Percentiles rank a stretch among this genome's conserved stretches.
These are phyloP conservation scores for Myotis davidii DNA, from an alignment of 2,113 vertebrate species.

Conservation along the genomic window DNA sequence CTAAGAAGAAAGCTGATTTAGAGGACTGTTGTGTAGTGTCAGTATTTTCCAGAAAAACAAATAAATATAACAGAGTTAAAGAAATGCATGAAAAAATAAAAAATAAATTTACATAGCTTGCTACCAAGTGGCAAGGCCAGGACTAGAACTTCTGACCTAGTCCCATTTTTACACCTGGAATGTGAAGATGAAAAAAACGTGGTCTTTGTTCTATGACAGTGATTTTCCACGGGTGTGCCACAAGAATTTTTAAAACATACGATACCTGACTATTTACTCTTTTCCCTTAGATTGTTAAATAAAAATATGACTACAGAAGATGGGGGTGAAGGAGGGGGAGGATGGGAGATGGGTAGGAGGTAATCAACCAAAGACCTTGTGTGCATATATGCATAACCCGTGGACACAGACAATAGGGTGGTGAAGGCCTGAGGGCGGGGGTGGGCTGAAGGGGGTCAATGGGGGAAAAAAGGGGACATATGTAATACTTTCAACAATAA, in stretches of 20 bases:
- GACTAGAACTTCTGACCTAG: neutral
- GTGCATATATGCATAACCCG: no score
- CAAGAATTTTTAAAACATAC: neutral
- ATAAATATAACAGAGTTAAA: neutral
- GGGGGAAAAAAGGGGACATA: no score
- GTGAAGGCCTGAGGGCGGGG: no score
- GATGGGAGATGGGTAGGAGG: no score
- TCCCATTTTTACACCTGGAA: neutral
- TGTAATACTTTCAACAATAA: no score
- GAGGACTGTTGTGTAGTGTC: neutral
- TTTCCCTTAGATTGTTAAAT: neutral
- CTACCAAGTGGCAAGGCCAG: neutral
- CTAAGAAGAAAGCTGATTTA: neutral
- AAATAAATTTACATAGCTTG: neutral
- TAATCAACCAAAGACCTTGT: no score
- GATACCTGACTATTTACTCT: neutral
- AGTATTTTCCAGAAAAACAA: neutral
- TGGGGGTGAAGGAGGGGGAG: no score
- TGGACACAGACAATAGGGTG: no score
- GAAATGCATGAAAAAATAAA: neutral
- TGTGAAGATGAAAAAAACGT: neutral
- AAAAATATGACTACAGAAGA: no score
- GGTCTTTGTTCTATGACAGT: neutral
- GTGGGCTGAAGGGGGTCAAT: no score
- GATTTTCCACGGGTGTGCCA: neutral